These are phyloP conservation scores for Cyrtorhinus lividipennis DNA, from an alignment of 1,140 invertebrate species.

Conservation along the genomic window DNA sequence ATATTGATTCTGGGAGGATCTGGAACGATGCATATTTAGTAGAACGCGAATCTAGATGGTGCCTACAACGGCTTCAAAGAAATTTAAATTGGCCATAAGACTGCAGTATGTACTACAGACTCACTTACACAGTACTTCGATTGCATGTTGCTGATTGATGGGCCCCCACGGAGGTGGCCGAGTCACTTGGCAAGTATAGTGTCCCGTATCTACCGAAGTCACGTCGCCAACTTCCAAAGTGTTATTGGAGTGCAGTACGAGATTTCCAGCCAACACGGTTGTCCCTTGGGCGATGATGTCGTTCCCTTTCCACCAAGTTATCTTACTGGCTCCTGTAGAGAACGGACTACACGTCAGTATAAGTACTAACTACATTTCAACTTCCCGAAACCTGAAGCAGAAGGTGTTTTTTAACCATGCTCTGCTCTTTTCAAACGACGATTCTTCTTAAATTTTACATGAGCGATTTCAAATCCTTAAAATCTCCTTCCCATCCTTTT, in stretches of 20 bases:
- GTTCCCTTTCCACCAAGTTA: conserved; percentile 45
- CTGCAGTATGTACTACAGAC: too few relatives aligned
- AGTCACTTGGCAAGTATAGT: conserved; percentile 54
- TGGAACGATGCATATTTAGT: conserved; percentile 28
- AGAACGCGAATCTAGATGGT: too few relatives aligned
- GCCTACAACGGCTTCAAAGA: too few relatives aligned
- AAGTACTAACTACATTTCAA: neutral
- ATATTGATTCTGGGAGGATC: conserved; percentile 49
- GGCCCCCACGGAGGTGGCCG: conserved; percentile 40
- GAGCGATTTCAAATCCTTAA: neutral
- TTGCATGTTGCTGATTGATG: conserved; percentile 50
- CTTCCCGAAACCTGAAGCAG: neutral
- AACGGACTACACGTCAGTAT: neutral
- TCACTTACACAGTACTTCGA: conserved; percentile 61
- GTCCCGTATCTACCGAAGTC: conserved; percentile 45
- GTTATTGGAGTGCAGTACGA: conserved; percentile 48
- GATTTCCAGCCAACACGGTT: conserved; percentile 34
- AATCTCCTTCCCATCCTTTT: neutral
- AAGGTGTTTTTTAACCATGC: neutral
- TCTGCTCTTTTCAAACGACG: neutral
- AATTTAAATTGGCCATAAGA: too few relatives aligned
- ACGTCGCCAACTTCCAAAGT: conserved; percentile 49
- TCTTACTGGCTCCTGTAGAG: conserved; percentile 27
- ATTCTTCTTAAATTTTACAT: neutral
- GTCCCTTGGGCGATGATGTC: conserved; percentile 43